Percentiles rank a stretch among this genome's conserved stretches.
These are phyloP conservation scores for Coboldia fuscipes DNA, from an alignment of 1,140 invertebrate genomes.

Conservation along the genomic window DNA sequence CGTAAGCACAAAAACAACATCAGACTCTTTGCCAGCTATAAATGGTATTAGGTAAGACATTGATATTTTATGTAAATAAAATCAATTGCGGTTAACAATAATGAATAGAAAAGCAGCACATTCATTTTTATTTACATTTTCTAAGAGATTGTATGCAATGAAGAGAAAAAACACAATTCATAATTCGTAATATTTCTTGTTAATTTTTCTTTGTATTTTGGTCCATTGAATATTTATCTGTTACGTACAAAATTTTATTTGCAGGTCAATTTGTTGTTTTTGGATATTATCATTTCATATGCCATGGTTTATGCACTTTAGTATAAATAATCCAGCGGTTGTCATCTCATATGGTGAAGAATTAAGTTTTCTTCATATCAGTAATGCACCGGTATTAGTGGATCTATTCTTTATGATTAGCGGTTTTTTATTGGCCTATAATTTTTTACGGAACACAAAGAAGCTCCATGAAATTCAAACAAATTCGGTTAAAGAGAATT, in stretches of 20 bases:
- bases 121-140: too few relatives aligned
- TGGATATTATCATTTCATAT: constrained; percentile 17
- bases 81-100: neutral
- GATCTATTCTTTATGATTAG: constrained; percentile 21
- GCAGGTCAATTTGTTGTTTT: constrained; percentile 15
- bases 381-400: constrained; percentile 15
- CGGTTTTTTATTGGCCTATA: constrained; percentile 18
- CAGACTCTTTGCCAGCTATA: constrained; percentile 14
- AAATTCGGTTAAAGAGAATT: constrained; percentile 10
- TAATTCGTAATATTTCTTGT: too few relatives aligned
- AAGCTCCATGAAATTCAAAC: constrained; percentile 12
- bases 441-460: constrained; percentile 15
- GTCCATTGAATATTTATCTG: neutral
- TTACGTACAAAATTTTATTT: neutral
- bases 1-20: constrained; percentile 5
- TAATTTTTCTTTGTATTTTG: too few relatives aligned
- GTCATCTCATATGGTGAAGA: constrained; percentile 15
- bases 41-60: constrained; percentile 11
- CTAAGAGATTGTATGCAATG: too few relatives aligned
- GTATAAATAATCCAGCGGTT: constrained; percentile 14
- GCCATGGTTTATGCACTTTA: constrained; percentile 20
- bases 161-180: too few relatives aligned
- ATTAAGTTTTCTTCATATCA: constrained; percentile 13
- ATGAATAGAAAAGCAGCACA: too few relatives aligned
- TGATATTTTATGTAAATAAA: neutral